These are phyloP conservation scores for Neoarius graeffei DNA, from an alignment of 2,113 vertebrate species.

Conservation along the genomic window DNA sequence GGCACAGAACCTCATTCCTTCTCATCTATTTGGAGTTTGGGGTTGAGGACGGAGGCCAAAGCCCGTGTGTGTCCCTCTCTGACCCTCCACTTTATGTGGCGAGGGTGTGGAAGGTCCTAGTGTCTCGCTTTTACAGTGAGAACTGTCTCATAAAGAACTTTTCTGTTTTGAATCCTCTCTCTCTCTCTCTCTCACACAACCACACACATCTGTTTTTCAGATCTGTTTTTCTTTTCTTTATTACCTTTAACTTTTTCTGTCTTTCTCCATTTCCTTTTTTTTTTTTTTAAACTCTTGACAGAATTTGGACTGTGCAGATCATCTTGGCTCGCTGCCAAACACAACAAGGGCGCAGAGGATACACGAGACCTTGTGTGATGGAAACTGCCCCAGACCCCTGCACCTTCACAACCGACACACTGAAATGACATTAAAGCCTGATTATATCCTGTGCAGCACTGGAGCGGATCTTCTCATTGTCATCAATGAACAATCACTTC, in stretches of 20 bases:
- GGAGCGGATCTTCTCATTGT: slow-evolving; percentile 39
- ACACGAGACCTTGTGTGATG: slow-evolving; percentile 43
- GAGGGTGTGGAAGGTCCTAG: slow-evolving; percentile 25
- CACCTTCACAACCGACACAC: not conserved
- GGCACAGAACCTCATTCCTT: slow-evolving; percentile 64
- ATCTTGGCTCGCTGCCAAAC: slow-evolving; percentile 57
- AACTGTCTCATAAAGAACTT: not conserved
- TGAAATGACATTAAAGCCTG: slow-evolving; percentile 14
- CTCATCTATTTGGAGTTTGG: slow-evolving; percentile 65
- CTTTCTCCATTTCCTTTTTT: slow-evolving; percentile 22
- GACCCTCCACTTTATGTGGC: slow-evolving; percentile 28
- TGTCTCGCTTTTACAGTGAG: slow-evolving; percentile 21
- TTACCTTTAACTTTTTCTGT: not conserved
- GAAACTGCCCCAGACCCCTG: slow-evolving; percentile 25
- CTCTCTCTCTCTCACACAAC: not conserved
- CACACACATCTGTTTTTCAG: slow-evolving; percentile 35
- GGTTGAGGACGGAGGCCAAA: slow-evolving; percentile 60
- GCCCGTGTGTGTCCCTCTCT: slow-evolving; percentile 49
- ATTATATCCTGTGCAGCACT: slow-evolving; percentile 6
- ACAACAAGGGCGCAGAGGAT: slow-evolving; percentile 55
- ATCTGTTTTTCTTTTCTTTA: slow-evolving; percentile 15
- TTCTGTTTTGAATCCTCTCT: not conserved
- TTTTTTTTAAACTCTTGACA: slow-evolving; percentile 37
- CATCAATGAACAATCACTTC: slow-evolving; percentile 8
- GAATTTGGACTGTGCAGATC: slow-evolving; percentile 43